phyloP scores from a whole-genome alignment of 2,797 vertebrate genomes.

The Apodemus agrarius region DNA sequence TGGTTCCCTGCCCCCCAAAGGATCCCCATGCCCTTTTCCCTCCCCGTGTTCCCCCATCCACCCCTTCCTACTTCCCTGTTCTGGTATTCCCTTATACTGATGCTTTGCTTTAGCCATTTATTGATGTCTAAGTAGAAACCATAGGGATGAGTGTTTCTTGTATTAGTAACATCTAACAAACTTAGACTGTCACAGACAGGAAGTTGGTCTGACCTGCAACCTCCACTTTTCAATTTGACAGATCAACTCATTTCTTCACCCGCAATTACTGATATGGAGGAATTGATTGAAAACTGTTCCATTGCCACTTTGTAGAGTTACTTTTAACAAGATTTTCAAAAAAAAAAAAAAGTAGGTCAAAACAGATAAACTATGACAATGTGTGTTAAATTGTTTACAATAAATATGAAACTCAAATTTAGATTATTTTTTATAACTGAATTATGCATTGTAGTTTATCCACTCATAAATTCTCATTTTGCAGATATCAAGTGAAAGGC shows the following conservation, averaged over 20 bases:
- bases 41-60: too few species aligned
- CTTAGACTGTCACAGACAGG: background rate
- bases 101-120: too few species aligned
- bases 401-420: constrained; percentile 5
- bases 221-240: background rate
- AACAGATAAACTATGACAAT: background rate
- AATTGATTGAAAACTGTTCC: background rate
- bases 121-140: background rate
- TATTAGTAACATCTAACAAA: background rate
- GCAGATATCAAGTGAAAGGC: background rate
- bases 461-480: constrained; percentile 20
- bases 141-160: background rate
- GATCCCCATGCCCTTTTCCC: too few species aligned
- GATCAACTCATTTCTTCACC: background rate
- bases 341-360: background rate
- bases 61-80: too few species aligned
- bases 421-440: background rate
- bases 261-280: background rate
- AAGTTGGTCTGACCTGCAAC: background rate
- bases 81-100: too few species aligned
- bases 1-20: too few species aligned
- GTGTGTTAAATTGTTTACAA: background rate
- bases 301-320: background rate
- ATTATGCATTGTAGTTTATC: background rate
- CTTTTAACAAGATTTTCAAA: background rate